Evolutionary conservation across 2,888 invertebrate genomes (phyloP), one percentile per base, ranked within the genome.

Genomic region (Drosophila mayaguana): DNA sequence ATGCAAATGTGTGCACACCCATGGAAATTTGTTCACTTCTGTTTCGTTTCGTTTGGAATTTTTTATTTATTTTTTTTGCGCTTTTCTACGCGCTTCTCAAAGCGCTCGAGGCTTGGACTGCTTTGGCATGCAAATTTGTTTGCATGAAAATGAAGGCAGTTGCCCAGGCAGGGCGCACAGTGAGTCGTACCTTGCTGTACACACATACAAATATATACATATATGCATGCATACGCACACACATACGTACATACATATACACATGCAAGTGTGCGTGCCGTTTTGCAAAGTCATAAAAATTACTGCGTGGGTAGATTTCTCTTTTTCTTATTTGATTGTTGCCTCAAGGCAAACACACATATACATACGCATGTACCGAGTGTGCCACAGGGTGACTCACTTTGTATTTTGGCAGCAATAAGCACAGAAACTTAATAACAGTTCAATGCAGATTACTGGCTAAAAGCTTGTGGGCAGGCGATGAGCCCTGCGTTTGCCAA

Each of bases 91-190:
- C 81, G 79, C 56, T 62, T 60, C 64, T 65, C 59, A 65, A 45
- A 20, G 38, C 18, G 51, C 62, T 42, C n/a, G 61, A 62, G 72
- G 84, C 69, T 46, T 63, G 67, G 55, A 50, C 73, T 78, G 88
- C 85, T 85, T 85, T 85, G 78, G 73, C 67, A 89, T 89, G 89
- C 87, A 89, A 85, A 85, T 88, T 88, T 85, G 83, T 86, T 77
- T 81, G 83, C 87, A 80, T 85, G 75, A 73, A 77, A 85, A 83
- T 78, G 86, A 83, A 87, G 87, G 87, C 87, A 74, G 75, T 60
- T 60, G 65, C 42, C 36, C 62, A 20, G 46, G 20, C 28, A 16
- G 1, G 11, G 38, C 46, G 18, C 28, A 38, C 16, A 64, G 28
- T 8, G 12, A 18, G 32, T 43, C 43, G 32, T 9, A 18, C 22